Conservation (phyloP, 2,888 invertebrate genomes). For the Nomada lathburiana region DNA sequence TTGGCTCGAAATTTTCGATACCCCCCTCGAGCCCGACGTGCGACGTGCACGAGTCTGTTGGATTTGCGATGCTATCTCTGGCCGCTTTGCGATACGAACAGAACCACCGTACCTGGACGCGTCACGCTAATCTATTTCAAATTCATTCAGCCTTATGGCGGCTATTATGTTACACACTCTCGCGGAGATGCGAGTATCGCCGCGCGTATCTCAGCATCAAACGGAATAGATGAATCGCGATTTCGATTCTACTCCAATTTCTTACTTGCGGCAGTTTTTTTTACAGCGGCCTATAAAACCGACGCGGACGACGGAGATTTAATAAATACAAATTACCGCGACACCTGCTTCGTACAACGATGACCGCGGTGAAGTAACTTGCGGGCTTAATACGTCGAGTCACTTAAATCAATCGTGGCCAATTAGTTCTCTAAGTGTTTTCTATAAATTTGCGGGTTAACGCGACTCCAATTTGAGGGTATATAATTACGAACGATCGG, state of each 20-base stretch:
- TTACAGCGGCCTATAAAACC: no score
- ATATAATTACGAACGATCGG: conserved; percentile 68
- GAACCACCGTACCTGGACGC: conserved; percentile 46
- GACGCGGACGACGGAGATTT: no score
- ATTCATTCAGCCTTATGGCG: conserved; percentile 60
- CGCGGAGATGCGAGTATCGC: neutral
- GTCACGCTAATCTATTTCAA: conserved; percentile 65
- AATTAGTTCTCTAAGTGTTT: conserved; percentile 41
- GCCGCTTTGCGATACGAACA: conserved; percentile 45
- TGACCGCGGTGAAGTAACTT: neutral
- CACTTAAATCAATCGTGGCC: conserved; percentile 37
- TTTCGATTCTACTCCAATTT: neutral
- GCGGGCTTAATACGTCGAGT: neutral
- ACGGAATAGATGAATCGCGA: neutral
- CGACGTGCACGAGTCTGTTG: conserved; percentile 20
- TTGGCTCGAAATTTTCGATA: conserved; percentile 79
- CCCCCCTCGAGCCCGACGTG: conserved; percentile 23
- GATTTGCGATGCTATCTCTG: conserved; percentile 66
- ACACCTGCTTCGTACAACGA: no score
- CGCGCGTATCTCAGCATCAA: conserved; percentile 1
- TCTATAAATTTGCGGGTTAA: conserved; percentile 44
- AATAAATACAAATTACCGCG: no score
- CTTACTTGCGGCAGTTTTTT: no score
- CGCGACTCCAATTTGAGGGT: conserved; percentile 45
- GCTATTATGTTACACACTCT: conserved; percentile 60